Percentiles rank a stretch among this genome's conserved stretches.
Evolutionary conservation across 2,797 vertebrate species (phyloP).

Genomic region (Masticophis lateralis): DNA sequence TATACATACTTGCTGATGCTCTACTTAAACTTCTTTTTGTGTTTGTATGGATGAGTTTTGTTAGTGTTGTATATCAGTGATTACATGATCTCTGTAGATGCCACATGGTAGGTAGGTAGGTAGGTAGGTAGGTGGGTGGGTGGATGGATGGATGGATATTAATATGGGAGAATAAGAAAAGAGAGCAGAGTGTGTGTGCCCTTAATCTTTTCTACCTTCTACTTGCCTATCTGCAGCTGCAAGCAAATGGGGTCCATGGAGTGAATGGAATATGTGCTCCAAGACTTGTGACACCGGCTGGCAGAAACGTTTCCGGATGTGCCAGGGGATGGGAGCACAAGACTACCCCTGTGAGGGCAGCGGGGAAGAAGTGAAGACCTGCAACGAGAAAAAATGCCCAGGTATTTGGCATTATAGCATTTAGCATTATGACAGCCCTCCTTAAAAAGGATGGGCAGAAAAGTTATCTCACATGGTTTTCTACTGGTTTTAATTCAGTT

Average conservation of each 20-base stretch:
- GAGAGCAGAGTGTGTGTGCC: neutral
- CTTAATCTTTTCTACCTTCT: conserved; percentile 8
- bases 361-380: conserved; percentile 92
- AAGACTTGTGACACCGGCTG: conserved; percentile 95
- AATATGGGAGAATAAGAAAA: neutral
- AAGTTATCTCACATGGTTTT: neutral
- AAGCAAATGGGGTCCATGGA: conserved; percentile 96
- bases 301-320: conserved; percentile 95
- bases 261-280: conserved; percentile 94
- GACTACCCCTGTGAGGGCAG: conserved; percentile 91
- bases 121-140: neutral
- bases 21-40: neutral
- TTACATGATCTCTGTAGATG: neutral
- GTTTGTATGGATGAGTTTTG: neutral
- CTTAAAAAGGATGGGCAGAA: neutral
- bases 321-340: conserved; percentile 84
- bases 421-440: neutral
- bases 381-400: conserved; percentile 97
- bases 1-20: neutral
- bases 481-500: neutral
- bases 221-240: conserved; percentile 68
- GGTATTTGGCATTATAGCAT: conserved; percentile 74
- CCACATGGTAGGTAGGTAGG: neutral
- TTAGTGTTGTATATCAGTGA: neutral
- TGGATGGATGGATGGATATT: no score